Evolutionary conservation across 2,888 invertebrate genomes (phyloP).

Genomic region (Eulithis testata): DNA sequence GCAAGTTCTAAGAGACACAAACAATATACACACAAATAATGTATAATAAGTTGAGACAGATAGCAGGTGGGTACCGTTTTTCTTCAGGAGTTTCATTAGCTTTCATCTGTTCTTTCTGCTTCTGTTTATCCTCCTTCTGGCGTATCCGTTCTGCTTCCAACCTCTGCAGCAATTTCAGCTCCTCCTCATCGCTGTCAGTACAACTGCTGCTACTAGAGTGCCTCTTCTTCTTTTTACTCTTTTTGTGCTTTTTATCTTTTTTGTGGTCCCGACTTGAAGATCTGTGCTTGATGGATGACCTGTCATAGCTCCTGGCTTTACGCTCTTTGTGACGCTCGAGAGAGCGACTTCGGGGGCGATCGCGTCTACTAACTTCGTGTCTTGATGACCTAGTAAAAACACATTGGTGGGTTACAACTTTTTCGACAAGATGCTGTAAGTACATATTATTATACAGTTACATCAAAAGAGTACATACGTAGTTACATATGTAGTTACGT

Average conservation of each 20-base stretch:
- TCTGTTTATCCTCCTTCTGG: slow-evolving; percentile 86
- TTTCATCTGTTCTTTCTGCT: slow-evolving; percentile 91
- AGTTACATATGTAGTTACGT: too few relatives aligned
- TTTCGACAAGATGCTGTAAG: too few relatives aligned
- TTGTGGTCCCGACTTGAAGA: slow-evolving; percentile 52
- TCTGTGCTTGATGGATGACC: slow-evolving; percentile 48
- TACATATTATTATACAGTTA: too few relatives aligned
- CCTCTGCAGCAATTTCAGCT: slow-evolving; percentile 88
- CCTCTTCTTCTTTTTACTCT: slow-evolving; percentile 64
- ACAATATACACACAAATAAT: too few relatives aligned
- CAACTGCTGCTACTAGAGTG: slow-evolving; percentile 59
- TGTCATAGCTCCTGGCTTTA: slow-evolving; percentile 48
- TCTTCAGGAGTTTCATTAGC: slow-evolving; percentile 98
- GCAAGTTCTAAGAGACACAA: too few relatives aligned
- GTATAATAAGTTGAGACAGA: too few relatives aligned
- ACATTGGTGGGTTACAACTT: background rate
- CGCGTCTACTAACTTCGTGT: slow-evolving; percentile 52
- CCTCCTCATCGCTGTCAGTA: slow-evolving; percentile 80
- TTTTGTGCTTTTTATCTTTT: slow-evolving; percentile 61
- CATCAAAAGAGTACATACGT: too few relatives aligned
- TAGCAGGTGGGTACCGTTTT: slow-evolving; percentile 83
- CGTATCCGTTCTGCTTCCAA: slow-evolving; percentile 89
- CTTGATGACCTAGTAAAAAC: slow-evolving; percentile 64
- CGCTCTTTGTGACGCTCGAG: slow-evolving; percentile 51
- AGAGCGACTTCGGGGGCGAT: slow-evolving; percentile 55